Conservation (phyloP, 2,888 invertebrate species). For the Pristionchus arcanus region DNA sequence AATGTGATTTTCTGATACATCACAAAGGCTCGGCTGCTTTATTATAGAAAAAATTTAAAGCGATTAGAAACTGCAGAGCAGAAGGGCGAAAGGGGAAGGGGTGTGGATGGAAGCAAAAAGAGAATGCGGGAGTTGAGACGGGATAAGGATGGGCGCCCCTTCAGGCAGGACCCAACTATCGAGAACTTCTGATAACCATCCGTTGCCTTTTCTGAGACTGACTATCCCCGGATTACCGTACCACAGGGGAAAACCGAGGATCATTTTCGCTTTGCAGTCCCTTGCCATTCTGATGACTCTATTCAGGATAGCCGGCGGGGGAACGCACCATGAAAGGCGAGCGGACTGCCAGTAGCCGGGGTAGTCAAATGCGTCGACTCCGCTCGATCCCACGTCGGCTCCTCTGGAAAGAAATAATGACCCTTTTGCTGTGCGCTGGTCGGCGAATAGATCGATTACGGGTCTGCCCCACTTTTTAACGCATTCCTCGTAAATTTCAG, state of each 20-base stretch:
- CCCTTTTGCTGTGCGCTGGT: not conserved
- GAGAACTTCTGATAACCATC: not conserved
- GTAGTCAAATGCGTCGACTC: not conserved
- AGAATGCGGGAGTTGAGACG: not conserved
- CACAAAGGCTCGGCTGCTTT: too few species aligned
- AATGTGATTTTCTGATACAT: too few species aligned
- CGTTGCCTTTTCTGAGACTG: not conserved
- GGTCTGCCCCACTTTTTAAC: not conserved
- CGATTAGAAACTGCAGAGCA: too few species aligned
- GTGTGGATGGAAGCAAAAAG: not conserved
- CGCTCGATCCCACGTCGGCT: not conserved
- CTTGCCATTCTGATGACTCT: not conserved
- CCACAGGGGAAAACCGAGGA: slow-evolving; percentile 35
- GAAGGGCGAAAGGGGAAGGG: not conserved
- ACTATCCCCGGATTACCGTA: not conserved
- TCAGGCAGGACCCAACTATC: not conserved
- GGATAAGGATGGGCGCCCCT: slow-evolving; percentile 1
- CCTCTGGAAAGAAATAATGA: not conserved
- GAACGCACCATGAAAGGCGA: slow-evolving; percentile 23
- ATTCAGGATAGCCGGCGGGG: not conserved
- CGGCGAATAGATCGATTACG: not conserved
- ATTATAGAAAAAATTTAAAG: too few species aligned
- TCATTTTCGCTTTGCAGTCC: not conserved
- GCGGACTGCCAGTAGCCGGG: not conserved
- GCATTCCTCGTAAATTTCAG: not conserved